Evolutionary conservation across 1,140 invertebrate species (phyloP), one percentile per base, ranked within the genome.

Genomic region (Eueides isabella): DNA sequence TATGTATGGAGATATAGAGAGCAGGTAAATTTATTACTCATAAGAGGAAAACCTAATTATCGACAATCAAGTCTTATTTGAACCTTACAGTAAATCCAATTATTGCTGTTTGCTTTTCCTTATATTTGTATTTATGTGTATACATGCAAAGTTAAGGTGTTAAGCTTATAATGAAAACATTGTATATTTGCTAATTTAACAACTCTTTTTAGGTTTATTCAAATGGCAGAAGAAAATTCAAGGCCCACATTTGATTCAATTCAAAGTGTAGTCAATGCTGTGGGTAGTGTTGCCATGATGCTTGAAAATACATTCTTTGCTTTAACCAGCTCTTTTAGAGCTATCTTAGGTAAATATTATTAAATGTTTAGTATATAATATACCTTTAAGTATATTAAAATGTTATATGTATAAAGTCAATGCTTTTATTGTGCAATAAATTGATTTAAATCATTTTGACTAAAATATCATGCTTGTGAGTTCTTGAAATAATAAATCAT

Each of bases 271-370:
- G 97, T 99, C 0, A 95, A 96, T 74, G 97, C 98, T 23, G 97
- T 99, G 85, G 96, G 96, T 29, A 98, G 98, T 63, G 95, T 99
- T 11, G 97, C 98, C 28, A 98, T 98, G 95, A 99, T 99, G 97
- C 91, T 99, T 33, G 98, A 99, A 85, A 99, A 98, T 16, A 99
- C 98, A 74, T 99, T 98, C 88, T 96, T 97, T 91, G 98, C 98
- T 23, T 95, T 99, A 80, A 97, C 98, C 14, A 98, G 96, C 90
- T 99, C 98, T 6, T 99, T 99, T 89, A 94, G 97, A 84, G 98
- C 98, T 61, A 97, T 99, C 78, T 93, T 99, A 38, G 93, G 93
- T 93, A 85, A 83, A 79, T 80, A 23, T 63, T 5, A 14, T 41
- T 41, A 16, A 41, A 33, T 33, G 31, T 33, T 2, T 33, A 33